These are phyloP conservation scores for Microctenopoma lineatum DNA, from an alignment of 2,797 vertebrate genomes.

Conservation along the genomic window DNA sequence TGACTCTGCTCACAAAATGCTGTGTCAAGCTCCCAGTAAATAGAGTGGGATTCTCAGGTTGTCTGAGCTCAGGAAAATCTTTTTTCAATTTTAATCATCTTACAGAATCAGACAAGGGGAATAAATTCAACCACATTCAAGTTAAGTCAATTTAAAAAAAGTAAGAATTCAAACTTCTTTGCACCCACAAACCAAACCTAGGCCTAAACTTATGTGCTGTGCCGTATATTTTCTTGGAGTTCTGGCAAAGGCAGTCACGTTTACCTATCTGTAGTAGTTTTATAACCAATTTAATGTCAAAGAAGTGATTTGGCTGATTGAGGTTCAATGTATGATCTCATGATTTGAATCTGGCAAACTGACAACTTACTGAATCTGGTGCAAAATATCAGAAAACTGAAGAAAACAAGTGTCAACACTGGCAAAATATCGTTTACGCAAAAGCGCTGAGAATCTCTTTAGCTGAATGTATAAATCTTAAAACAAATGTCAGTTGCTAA, in stretches of 20 bases:
- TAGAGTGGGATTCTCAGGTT: background rate
- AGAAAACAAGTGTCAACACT: slow-evolving; percentile 20
- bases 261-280: background rate
- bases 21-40: slow-evolving; percentile 21
- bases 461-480: background rate
- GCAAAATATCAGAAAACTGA: slow-evolving; percentile 34
- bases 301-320: background rate
- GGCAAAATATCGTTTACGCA: slow-evolving; percentile 13
- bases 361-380: slow-evolving; percentile 15
- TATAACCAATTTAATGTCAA: background rate
- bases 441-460: slow-evolving; percentile 1
- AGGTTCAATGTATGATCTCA: background rate
- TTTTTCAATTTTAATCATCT: slow-evolving; percentile 6
- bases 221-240: no score
- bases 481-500: no score
- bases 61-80: background rate
- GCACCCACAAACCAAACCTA: background rate
- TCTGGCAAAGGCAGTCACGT: background rate
- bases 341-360: background rate
- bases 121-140: no score
- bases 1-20: slow-evolving; percentile 8
- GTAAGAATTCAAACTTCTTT: background rate
- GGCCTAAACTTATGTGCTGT: no score
- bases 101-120: background rate
- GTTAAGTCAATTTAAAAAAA: no score